phyloP scores from a whole-genome alignment of 1,140 invertebrate genomes.

The Drosophila obscura region DNA sequence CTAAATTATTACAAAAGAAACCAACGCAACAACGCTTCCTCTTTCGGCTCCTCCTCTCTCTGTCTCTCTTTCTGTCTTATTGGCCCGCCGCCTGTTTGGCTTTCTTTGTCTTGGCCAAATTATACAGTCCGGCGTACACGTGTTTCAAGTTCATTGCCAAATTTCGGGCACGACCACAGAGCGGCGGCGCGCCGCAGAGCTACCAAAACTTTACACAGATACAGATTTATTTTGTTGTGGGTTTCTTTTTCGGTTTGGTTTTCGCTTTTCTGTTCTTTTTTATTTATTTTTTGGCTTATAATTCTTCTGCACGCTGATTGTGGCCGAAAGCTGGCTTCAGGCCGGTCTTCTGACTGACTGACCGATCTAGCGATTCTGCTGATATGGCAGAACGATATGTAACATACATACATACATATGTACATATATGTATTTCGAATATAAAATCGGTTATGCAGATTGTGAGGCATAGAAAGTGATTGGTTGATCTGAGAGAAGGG shows the following conservation, averaged over 20 bases:
- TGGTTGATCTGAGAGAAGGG: neutral
- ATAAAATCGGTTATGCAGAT: conserved; percentile 29
- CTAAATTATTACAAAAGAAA: conserved; percentile 63
- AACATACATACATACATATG: conserved; percentile 12
- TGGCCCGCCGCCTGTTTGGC: conserved; percentile 5
- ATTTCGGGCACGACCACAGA: conserved; percentile 51
- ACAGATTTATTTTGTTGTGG: conserved; percentile 22
- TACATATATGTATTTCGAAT: conserved; percentile 12
- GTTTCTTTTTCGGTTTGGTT: conserved; percentile 45
- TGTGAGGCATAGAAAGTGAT: conserved; percentile 25
- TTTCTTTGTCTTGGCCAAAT: conserved; percentile 65
- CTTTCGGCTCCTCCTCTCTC: neutral
- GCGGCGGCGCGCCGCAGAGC: too few relatives aligned
- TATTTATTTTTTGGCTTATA: conserved; percentile 18
- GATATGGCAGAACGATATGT: conserved; percentile 46
- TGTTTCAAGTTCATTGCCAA: conserved; percentile 81
- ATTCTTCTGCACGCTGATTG: conserved; percentile 31
- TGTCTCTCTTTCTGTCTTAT: too few relatives aligned
- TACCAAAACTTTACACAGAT: conserved; percentile 15
- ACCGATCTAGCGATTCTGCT: conserved; percentile 51
- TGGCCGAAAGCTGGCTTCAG: conserved; percentile 36
- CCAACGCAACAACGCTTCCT: conserved; percentile 3
- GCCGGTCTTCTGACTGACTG: conserved; percentile 45
- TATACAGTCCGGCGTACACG: conserved; percentile 70
- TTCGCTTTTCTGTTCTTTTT: conserved; percentile 55